Base-by-base conservation (phyloP, 2,888 invertebrate species). In the Mesorhabditis belari region DNA sequence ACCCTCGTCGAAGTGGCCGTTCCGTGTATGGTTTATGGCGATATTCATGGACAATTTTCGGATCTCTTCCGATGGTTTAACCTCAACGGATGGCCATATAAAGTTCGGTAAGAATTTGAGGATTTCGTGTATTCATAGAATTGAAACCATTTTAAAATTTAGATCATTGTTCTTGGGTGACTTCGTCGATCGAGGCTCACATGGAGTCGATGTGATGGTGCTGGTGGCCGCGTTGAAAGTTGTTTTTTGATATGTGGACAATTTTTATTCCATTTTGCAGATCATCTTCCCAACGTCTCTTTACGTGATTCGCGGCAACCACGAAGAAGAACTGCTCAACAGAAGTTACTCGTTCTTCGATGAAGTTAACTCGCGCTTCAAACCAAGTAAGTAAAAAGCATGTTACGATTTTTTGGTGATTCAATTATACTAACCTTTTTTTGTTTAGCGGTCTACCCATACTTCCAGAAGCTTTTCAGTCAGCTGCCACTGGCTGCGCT, bases 11-110 rank as follows among this genome's bases (percentile, higher is more conserved):
- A 69, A 65, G 61, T 64, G 19, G 54, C 64, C 26, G 70, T 70
- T 5, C 67, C 70, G 5, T 55, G 55, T 12, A 57, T 57, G 12
- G 59, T 69, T 17, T 69, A 70, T 58, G 70, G 68, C 9, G 69
- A 71, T 55, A 67, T 70, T 27, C 71, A 71, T 44, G 71, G 71
- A 12, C 71, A 71, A 53, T 71, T 67, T 54, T 67, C 66, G 21
- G 70, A 70, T 51, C 62, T 70, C 2, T 58, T 57, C 19, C 57
- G 71, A 19, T 71, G 71, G 71, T 55, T 71, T 27, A 69, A 71
- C 58, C 56, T 71, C 21, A 69, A 71, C 55, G 71, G 71, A n/a
- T 71, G 67, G 66, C 71, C 71, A 3, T 58, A 69, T 51, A 59
- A 63, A 44, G 62, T 58, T 5, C 44, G 67, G 26, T 56, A 49